These are phyloP conservation scores for Prionace glauca DNA, from an alignment of 2,797 vertebrate species.

Conservation along the genomic window DNA sequence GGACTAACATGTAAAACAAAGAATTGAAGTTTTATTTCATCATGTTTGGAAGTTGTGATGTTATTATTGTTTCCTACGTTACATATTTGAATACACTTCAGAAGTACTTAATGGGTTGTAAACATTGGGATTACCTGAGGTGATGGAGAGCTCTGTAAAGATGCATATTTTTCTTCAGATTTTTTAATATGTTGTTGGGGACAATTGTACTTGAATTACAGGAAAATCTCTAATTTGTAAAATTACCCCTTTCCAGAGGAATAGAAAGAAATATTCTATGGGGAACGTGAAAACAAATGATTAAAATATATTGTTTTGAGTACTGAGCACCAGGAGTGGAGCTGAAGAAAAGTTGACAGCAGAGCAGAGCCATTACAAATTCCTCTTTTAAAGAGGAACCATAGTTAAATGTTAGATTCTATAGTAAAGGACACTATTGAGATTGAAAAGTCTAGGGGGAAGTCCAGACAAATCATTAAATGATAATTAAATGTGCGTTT, in stretches of 20 bases:
- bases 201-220: background rate
- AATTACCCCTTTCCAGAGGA: background rate
- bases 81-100: background rate
- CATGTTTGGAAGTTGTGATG: background rate
- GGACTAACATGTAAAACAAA: background rate
- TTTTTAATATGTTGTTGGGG: background rate
- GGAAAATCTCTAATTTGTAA: background rate
- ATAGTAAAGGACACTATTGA: background rate
- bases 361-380: background rate
- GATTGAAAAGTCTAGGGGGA: background rate
- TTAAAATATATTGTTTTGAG: background rate
- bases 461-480: background rate
- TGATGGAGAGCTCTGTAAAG: background rate
- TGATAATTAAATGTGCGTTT: background rate
- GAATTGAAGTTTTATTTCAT: background rate
- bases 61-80: background rate
- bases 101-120: background rate
- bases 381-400: background rate
- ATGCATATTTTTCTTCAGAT: background rate
- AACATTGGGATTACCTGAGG: background rate
- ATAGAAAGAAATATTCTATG: background rate
- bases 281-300: background rate
- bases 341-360: background rate
- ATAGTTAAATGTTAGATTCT: background rate
- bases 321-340: background rate